phyloP scores from a whole-genome alignment of 1,140 invertebrate genomes.

The Formica selysi region DNA sequence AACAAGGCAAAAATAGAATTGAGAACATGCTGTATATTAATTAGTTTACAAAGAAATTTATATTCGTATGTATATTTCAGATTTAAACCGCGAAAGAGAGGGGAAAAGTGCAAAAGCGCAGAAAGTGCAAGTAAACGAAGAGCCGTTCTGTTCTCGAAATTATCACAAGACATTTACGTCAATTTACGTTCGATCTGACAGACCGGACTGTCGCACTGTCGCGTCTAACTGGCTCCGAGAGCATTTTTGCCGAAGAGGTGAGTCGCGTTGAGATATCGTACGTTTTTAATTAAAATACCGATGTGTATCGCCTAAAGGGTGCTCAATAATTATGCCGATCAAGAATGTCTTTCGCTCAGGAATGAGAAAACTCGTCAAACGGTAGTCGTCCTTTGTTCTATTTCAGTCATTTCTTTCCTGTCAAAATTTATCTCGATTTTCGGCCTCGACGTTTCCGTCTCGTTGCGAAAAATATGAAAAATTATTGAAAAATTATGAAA shows the following conservation, averaged over 20 bases:
- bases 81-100: background rate
- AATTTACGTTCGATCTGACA: background rate
- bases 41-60: background rate
- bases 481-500: too few relatives aligned
- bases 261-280: constrained; percentile 22
- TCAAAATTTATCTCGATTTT: background rate
- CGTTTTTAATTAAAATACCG: background rate
- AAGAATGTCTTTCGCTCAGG: constrained; percentile 67
- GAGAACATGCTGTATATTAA: background rate
- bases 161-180: background rate
- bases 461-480: background rate
- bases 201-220: background rate
- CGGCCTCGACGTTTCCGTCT: background rate
- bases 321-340: constrained; percentile 56
- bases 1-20: background rate
- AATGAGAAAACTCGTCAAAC: constrained; percentile 73
- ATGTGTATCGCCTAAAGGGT: background rate
- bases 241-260: constrained; percentile 62
- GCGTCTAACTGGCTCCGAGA: background rate
- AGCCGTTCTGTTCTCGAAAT: constrained; percentile 4
- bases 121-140: background rate
- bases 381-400: constrained; percentile 66
- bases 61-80: background rate
- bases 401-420: constrained; percentile 12
- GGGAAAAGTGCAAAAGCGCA: constrained; percentile 10